Conservation (phyloP, 2,888 invertebrate species). For the Malthinus flaveolus region DNA sequence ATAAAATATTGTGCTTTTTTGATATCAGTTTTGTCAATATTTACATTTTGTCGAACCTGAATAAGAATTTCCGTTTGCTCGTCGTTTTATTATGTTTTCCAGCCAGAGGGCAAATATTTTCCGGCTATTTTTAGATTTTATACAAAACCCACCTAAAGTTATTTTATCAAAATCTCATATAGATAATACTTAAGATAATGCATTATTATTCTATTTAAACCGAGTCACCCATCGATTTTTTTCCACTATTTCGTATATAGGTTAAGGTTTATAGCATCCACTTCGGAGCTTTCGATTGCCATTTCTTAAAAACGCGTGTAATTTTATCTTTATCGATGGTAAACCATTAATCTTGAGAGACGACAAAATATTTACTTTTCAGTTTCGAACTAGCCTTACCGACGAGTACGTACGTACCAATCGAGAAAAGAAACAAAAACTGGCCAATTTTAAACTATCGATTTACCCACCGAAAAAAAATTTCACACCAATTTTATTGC, state of each 20-base stretch:
- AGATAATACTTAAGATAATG: background rate
- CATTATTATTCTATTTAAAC: background rate
- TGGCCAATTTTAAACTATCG: conserved; percentile 2
- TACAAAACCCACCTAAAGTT: background rate
- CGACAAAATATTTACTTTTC: too few species aligned
- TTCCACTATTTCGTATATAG: background rate
- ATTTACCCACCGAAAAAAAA: background rate
- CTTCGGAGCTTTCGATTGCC: background rate
- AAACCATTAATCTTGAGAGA: background rate
- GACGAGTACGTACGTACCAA: too few species aligned
- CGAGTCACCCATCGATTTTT: background rate
- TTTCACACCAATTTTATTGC: conserved; percentile 1
- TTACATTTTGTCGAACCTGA: conserved; percentile 38
- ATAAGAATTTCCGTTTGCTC: conserved; percentile 21
- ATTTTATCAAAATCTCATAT: background rate
- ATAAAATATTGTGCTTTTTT: conserved; percentile 13
- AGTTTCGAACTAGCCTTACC: too few species aligned
- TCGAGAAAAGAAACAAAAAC: too few species aligned
- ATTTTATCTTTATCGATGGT: background rate
- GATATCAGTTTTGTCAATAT: conserved; percentile 27
- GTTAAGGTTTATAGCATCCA: background rate
- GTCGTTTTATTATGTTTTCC: conserved; percentile 30
- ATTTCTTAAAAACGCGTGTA: background rate
- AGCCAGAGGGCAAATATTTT: conserved; percentile 30
- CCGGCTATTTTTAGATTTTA: conserved; percentile 25